Conservation (phyloP, 1,140 invertebrate species). For the Lepeophtheirus salmonis region DNA sequence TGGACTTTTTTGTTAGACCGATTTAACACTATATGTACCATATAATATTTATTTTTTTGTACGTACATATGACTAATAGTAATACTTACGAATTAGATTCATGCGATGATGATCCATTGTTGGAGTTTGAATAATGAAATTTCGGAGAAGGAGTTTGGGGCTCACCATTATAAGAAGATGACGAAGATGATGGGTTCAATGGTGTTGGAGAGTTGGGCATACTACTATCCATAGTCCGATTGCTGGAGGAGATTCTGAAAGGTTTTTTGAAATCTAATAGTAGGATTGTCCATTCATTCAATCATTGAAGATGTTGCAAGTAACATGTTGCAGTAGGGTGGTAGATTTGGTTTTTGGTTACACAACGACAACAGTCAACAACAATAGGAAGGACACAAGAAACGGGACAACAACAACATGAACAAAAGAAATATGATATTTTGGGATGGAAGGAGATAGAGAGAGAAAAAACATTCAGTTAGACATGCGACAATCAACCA, state of each 20-base stretch:
- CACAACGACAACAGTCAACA: too few species aligned
- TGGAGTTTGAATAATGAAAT: too few species aligned
- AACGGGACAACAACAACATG: neutral
- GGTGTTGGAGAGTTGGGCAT: neutral
- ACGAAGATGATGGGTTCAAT: too few species aligned
- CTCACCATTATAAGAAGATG: too few species aligned
- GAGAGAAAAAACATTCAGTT: neutral
- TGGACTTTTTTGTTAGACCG: too few species aligned
- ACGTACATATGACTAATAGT: too few species aligned
- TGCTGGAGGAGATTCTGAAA: conserved; percentile 9
- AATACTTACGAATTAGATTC: too few species aligned
- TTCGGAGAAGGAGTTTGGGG: too few species aligned
- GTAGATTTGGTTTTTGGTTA: neutral
- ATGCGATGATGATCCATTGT: too few species aligned
- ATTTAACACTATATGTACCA: too few species aligned
- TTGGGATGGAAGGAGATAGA: neutral
- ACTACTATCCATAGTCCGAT: conserved; percentile 8
- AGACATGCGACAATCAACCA: too few species aligned
- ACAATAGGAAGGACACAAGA: neutral
- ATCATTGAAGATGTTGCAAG: neutral
- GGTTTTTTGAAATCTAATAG: conserved; percentile 4
- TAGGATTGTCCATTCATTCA: neutral
- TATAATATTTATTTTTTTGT: too few species aligned
- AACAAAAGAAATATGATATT: neutral
- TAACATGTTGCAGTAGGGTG: neutral